Base-by-base conservation (phyloP, 2,113 vertebrate genomes). In the Nematolebias whitei region DNA sequence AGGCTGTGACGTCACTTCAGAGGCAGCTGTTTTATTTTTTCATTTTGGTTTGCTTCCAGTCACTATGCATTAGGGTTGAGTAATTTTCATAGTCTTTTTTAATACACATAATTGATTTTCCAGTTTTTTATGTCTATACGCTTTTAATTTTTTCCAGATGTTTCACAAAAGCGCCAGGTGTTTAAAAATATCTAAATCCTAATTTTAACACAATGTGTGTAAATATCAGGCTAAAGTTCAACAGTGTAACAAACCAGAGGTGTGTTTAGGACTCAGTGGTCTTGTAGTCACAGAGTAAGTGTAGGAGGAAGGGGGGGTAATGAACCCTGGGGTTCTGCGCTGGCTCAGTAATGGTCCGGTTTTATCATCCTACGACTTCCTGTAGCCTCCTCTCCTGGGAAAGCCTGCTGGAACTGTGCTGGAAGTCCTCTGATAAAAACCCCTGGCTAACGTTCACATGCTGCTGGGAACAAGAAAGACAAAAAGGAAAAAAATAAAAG, bases 301-400 rank as follows among this genome's bases (percentile, higher is more conserved):
- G 86, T 68, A 72, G 77, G 68, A 71, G 40, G 53, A 49, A 66
- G 76, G 74, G 88, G 74, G 88, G 83, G 79, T 85, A 89, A 88
- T 91, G 86, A 91, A 91, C 89, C 89, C 89, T 79, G 69, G 83
- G 86, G 88, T 90, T 86, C 82, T 89, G 79, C 57, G 83, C 84
- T 85, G 79, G 79, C 83, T 82, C 73, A 87, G 79, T 90, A 91
- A 88, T 88, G 86, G 89, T 82, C 78, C 87, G 73, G 80, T 91
- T 92, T 91, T 91, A 92, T 90, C 91, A 90, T 90, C 87, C 88
- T 91, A 90, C 89, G 82, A 92, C 89, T 92, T 93, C 89, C 92
- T 89, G 88, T 84, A 65, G 88, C 87, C 86, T 85, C 72, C 82
- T 88, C 92, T 87, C 91, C 79, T 82, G 89, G 91, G 90, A 90